These are phyloP conservation scores for Frankliniella intonsa DNA, from an alignment of 2,888 invertebrate genomes.

Conservation along the genomic window DNA sequence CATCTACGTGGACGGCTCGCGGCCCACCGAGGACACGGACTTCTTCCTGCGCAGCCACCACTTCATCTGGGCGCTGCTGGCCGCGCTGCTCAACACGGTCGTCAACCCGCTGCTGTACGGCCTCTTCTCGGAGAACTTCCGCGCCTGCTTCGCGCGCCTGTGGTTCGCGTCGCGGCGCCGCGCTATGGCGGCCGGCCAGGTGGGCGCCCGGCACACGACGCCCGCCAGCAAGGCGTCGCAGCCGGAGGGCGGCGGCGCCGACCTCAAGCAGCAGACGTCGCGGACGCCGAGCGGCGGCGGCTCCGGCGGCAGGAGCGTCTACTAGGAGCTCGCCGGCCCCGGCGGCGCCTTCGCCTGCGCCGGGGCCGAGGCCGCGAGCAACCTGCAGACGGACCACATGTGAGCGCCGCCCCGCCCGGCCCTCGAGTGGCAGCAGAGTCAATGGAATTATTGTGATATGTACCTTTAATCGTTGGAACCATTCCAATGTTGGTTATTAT, in stretches of 20 bases:
- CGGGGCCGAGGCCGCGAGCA: neutral
- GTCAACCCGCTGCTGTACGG: conserved; percentile 56
- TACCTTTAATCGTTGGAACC: neutral
- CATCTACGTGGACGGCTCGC: conserved; percentile 53
- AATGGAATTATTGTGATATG: neutral
- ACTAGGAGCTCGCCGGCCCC: conserved; percentile 4
- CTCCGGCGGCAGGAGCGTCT: conserved; percentile 23
- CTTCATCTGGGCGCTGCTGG: conserved; percentile 50
- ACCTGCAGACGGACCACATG: neutral
- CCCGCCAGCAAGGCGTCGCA: neutral
- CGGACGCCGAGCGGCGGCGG: conserved; percentile 1
- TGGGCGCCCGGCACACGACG: neutral
- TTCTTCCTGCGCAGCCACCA: conserved; percentile 53
- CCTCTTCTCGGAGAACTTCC: conserved; percentile 53
- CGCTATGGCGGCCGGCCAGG: neutral
- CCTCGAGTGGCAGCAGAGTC: neutral
- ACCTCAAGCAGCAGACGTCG: neutral
- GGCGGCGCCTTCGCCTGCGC: neutral
- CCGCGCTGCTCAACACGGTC: conserved; percentile 53
- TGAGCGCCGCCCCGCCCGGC: neutral
- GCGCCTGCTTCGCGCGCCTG: conserved; percentile 48
- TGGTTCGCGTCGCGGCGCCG: conserved; percentile 42
- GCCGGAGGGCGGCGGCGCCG: neutral
- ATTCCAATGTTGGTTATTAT: neutral
- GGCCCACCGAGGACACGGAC: conserved; percentile 49